Percentiles rank a stretch among this genome's conserved stretches.
These are phyloP conservation scores for Planiliza haematocheilus DNA, from an alignment of 2,113 vertebrate genomes.

Conservation along the genomic window DNA sequence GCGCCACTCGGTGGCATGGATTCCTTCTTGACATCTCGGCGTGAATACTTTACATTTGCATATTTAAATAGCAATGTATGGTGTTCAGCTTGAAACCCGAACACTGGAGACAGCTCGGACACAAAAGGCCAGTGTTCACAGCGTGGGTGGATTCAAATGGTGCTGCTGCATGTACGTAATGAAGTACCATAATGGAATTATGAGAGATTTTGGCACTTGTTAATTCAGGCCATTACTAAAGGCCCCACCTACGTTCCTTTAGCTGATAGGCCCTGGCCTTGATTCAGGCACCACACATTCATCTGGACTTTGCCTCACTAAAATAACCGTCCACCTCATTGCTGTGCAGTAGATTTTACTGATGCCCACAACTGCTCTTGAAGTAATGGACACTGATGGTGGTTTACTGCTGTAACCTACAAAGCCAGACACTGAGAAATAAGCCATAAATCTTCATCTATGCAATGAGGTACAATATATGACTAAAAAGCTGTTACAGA, in stretches of 20 bases:
- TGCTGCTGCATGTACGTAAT: conserved; percentile 55
- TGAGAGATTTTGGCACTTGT: conserved; percentile 75
- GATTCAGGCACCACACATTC: conserved; percentile 67
- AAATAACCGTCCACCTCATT: conserved; percentile 56
- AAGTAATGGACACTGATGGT: conserved; percentile 45
- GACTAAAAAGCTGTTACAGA: conserved; percentile 9
- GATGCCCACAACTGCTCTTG: conserved; percentile 43
- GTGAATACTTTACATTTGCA: conserved; percentile 15
- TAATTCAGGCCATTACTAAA: conserved; percentile 71
- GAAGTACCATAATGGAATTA: conserved; percentile 74
- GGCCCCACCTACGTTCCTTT: conserved; percentile 65
- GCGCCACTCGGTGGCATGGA: background rate
- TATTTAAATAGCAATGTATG: conserved; percentile 21
- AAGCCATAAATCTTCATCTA: conserved; percentile 3
- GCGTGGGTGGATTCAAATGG: conserved; percentile 72
- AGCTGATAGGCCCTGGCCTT: conserved; percentile 60
- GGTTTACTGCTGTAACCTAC: conserved; percentile 33
- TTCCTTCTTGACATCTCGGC: background rate
- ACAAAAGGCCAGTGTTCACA: conserved; percentile 57
- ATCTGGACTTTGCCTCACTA: conserved; percentile 58
- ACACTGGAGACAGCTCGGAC: conserved; percentile 53
- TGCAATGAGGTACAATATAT: background rate
- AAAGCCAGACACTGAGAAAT: conserved; percentile 20
- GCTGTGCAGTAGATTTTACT: conserved; percentile 37
- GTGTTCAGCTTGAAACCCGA: conserved; percentile 30